These are phyloP conservation scores for Drosophila anceps DNA, from an alignment of 2,888 invertebrate genomes.

Conservation along the genomic window DNA sequence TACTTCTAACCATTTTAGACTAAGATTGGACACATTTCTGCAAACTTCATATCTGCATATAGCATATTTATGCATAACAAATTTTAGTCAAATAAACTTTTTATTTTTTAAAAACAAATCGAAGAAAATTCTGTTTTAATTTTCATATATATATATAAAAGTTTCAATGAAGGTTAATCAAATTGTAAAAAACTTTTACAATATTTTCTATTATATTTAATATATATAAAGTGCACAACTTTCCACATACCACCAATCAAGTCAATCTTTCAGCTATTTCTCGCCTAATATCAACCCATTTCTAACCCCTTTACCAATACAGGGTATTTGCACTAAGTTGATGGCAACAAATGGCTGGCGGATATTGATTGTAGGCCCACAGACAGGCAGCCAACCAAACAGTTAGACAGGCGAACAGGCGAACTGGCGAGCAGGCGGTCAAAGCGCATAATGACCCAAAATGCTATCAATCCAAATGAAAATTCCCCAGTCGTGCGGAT, in stretches of 20 bases:
- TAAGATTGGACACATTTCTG: too few relatives aligned
- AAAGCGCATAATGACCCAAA: conserved; percentile 73
- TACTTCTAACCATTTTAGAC: too few relatives aligned
- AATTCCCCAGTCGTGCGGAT: conserved; percentile 83
- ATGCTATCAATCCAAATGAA: conserved; percentile 79
- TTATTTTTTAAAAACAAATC: too few relatives aligned
- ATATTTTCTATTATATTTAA: too few relatives aligned
- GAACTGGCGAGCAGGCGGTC: conserved; percentile 29
- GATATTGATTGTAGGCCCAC: conserved; percentile 47
- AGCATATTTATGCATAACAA: too few relatives aligned
- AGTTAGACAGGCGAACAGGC: conserved; percentile 4
- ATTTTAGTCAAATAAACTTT: too few relatives aligned
- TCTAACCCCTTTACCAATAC: neutral
- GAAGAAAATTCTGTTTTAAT: too few relatives aligned
- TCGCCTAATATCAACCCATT: neutral
- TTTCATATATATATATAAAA: too few relatives aligned
- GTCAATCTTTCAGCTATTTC: neutral
- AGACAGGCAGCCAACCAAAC: conserved; percentile 10
- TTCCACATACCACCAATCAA: neutral
- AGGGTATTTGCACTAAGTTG: conserved; percentile 39
- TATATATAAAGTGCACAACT: too few relatives aligned
- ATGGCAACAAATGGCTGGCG: conserved; percentile 48
- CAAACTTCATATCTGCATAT: too few relatives aligned
- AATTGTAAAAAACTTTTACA: too few relatives aligned
- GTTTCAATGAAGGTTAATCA: too few relatives aligned